A percentile compares a stretch with the other conserved stretches of the same genome.
Evolutionary conservation across 30 jellyfish, hydroid and myxozoan genomes (phyloP).

Genomic region (Catostylus mosaicus): DNA sequence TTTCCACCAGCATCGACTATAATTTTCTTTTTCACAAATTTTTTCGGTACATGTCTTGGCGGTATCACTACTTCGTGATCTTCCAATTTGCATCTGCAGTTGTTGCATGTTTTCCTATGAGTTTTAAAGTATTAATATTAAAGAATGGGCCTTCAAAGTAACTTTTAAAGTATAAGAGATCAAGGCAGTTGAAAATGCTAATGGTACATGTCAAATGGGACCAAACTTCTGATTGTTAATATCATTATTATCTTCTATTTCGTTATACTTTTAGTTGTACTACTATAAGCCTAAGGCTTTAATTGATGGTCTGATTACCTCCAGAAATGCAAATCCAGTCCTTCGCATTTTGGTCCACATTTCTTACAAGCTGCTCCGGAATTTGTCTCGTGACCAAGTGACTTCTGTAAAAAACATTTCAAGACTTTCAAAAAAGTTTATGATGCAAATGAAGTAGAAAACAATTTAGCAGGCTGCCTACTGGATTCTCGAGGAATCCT

Average conservation of each 20-base stretch:
- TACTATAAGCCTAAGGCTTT: background rate
- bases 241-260: too few species aligned
- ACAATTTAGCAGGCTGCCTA: too few species aligned
- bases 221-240: too few species aligned
- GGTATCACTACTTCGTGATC: slow-evolving; percentile 83
- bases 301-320: slow-evolving; percentile 58
- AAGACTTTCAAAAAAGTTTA: too few species aligned
- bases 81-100: slow-evolving; percentile 81
- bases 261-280: too few species aligned
- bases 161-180: too few species aligned
- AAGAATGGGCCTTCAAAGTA: too few species aligned
- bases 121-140: background rate
- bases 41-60: slow-evolving; percentile 49
- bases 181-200: too few species aligned
- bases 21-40: slow-evolving; percentile 51
- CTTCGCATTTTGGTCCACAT: slow-evolving; percentile 96
- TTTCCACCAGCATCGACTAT: slow-evolving; percentile 66
- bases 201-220: too few species aligned
- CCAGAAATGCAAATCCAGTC: slow-evolving; percentile 96
- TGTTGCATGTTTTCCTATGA: slow-evolving; percentile 77
- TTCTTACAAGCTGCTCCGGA: slow-evolving; percentile 93
- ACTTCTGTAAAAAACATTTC: background rate
- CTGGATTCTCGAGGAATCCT: too few species aligned
- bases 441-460: too few species aligned
- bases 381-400: slow-evolving; percentile 84